These are phyloP conservation scores for Megalopta genalis DNA, from an alignment of 1,140 invertebrate species.

Conservation along the genomic window DNA sequence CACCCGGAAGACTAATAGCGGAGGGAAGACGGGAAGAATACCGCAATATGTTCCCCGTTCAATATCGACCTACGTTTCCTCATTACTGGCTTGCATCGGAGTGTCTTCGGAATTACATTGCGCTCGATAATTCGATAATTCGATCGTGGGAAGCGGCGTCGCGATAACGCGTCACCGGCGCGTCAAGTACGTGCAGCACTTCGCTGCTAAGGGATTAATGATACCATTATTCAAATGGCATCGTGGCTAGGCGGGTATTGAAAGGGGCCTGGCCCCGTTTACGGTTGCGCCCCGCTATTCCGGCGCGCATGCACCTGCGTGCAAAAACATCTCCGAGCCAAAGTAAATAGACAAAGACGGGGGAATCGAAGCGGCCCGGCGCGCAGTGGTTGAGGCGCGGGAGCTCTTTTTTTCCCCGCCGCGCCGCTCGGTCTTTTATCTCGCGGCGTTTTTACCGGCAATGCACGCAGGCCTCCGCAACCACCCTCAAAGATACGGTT, in stretches of 20 bases:
- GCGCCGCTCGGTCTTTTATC: conserved; percentile 11
- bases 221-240: conserved; percentile 49
- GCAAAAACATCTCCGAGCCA: conserved; percentile 18
- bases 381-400: background rate
- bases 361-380: conserved; percentile 6
- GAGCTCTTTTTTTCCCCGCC: conserved; percentile 17
- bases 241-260: conserved; percentile 20
- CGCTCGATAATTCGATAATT: conserved; percentile 30
- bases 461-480: conserved; percentile 1
- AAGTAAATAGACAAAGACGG: conserved; percentile 39
- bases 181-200: conserved; percentile 14
- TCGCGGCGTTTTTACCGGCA: conserved; percentile 2
- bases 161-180: background rate
- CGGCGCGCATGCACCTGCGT: background rate
- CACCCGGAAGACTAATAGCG: no score
- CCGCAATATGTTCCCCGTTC: no score
- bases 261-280: conserved; percentile 4
- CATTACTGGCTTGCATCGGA: background rate
- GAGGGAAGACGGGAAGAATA: no score
- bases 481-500: conserved; percentile 35
- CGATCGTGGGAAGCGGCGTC: background rate
- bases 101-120: background rate
- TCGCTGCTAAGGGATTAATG: conserved; percentile 30
- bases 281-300: background rate
- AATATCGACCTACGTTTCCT: no score